Base-by-base conservation (phyloP, 2,113 vertebrate genomes). In the Tragulus kanchil region DNA sequence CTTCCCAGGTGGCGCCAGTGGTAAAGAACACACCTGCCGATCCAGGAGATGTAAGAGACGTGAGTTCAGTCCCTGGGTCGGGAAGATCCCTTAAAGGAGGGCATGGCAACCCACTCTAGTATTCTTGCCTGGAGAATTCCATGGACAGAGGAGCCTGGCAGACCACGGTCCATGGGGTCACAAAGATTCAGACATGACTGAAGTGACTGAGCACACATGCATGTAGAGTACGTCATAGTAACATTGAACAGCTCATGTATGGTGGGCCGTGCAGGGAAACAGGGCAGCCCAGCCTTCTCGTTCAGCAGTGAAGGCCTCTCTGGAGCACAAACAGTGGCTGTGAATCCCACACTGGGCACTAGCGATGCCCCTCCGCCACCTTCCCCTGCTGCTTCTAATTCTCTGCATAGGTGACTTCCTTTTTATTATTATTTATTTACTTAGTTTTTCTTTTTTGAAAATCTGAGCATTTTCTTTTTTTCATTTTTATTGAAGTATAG, bases 371-470 rank as follows among this genome's bases (percentile, higher is more conserved):
- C 12, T 17, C 36, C 54, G 1, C 25, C 5, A 6, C 21, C 11
- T 10, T 1, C 28, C 1, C 0, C 23, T 15, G 10, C 9, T 0
- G 2, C 9, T 9, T 9, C 19, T 52, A 4, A 0, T 19, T 56
- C 50, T 73, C 23, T 56, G 1, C 14, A 6, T 50, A 90, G 64
- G 42, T 8, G 11, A 36, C 25, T 69, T n/a, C 52, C 19, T 26
- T 31, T 16, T 50, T 77, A 88, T 69, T 73, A 45, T 1, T 52
- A 87, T 79, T 48, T 21, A 10, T 26, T 19, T 48, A 81, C 62
- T 42, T 21, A 7, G 26, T 19, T 90, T 64, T n/a, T 26, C 14
- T 52, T 52, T 52, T 31, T 28, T 77, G 26, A 77, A 25, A 77
- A 28, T 50, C 25, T 28, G 45, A 28, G 14, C 15, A 17, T 28